Evolutionary conservation across 2,113 vertebrate species (phyloP), one percentile per base, ranked within the genome.

Genomic region (Bothrops jararaca): DNA sequence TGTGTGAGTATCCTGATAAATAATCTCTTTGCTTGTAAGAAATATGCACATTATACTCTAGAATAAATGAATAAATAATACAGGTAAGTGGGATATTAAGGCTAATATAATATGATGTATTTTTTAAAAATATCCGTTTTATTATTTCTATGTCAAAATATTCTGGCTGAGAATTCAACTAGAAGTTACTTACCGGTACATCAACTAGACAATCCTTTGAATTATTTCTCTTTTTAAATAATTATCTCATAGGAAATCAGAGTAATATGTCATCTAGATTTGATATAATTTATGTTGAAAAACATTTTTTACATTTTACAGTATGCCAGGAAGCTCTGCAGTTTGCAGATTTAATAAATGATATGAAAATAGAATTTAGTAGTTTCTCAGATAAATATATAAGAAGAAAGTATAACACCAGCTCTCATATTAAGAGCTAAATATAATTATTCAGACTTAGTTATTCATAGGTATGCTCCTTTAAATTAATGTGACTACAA

Each of bases 51-150:
- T 34, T 88, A 85, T 69, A 80, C 45, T 8, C 45, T 91, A 8
- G 18, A 42, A 80, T 42, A 42, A 86, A 86, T 87, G 56, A 93
- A 89, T 50, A 91, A 57, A 89, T 57, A 50, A 91, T 86, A 85
- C 1, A 26, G 74, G 45, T 45, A 91, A 91, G 74, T 50, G 53
- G 60, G 39, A 92, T 20, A 39, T 86, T 29, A 91, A 80, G 1
- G 69, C 39, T 52, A 90, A 58, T 56, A 15, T 52, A 80, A 93
- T 48, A 58, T 18, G 13, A 29, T 50, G 34, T 34, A n/a, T 89
- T 80, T 85, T 94, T 54, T 48, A 42, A 29, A 15, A 50, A 50
- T 50, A 56, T 39, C 3, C 1, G 29, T 85, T 88, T 89, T 18
- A 45, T 45, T 39, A 39, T 74, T 86, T 42, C 45, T 52, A 52